phyloP scores from a whole-genome alignment of 2,113 vertebrate species.

The Chelonoidis abingdonii region DNA sequence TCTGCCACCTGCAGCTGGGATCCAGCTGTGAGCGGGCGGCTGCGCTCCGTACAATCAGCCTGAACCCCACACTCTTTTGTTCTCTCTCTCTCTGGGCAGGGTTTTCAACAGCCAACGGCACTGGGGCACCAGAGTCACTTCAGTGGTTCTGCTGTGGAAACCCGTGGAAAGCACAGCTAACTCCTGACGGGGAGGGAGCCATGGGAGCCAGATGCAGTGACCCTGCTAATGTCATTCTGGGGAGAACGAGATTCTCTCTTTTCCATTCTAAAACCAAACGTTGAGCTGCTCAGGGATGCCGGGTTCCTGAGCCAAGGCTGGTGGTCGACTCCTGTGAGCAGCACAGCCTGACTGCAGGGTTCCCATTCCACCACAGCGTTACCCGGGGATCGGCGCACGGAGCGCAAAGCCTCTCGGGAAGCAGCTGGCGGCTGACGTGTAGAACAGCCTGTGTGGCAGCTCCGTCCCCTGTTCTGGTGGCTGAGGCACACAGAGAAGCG shows the following conservation, averaged over 20 bases:
- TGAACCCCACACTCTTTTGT: neutral
- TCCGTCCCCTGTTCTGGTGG: neutral
- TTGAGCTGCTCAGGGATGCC: neutral
- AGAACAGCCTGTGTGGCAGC: neutral
- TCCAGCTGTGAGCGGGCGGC: neutral
- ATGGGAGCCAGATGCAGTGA: neutral
- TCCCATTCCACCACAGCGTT: neutral
- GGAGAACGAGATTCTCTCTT: neutral
- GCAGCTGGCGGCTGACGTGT: accelerated
- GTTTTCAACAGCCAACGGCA: neutral
- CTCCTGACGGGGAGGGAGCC: neutral
- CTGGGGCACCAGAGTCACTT: neutral
- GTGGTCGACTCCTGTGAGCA: conserved; percentile 10
- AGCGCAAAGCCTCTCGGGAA: neutral
- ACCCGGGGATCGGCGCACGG: accelerated
- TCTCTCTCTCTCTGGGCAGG: neutral
- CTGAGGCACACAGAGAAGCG: neutral
- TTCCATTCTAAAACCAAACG: neutral
- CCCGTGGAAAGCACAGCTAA: neutral
- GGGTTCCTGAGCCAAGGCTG: neutral
- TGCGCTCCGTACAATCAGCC: no score
- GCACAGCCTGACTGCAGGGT: neutral
- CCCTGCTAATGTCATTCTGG: neutral
- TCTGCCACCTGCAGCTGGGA: neutral
- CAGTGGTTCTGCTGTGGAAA: no score